Evolutionary conservation across 53 echinoderm and acorn worm species (phyloP).

Genomic region (Echinarachnius parma): DNA sequence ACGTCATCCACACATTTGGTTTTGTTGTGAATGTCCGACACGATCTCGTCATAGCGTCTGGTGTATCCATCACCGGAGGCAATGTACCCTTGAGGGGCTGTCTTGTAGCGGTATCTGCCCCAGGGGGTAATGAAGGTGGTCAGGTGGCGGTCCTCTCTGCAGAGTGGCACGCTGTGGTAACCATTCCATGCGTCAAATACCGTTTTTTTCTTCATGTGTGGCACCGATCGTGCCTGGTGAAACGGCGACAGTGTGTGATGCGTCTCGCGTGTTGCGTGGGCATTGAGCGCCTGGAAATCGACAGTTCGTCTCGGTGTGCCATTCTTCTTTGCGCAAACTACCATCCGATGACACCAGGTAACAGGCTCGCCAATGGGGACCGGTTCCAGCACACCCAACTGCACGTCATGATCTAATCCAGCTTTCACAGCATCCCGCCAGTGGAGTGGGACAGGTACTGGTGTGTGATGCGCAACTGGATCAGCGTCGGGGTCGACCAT

Average conservation of each 20-base stretch:
- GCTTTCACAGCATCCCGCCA: constrained; percentile 31
- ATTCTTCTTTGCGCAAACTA: constrained; percentile 13
- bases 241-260: constrained; percentile 55
- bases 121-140: constrained; percentile 27
- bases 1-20: constrained; percentile 33
- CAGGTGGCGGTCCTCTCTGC: constrained; percentile 14
- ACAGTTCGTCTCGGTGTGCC: constrained; percentile 41
- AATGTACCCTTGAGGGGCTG: constrained; percentile 41
- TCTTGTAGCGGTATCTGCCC: constrained; percentile 30
- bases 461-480: constrained; percentile 27
- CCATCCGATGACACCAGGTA: constrained; percentile 17
- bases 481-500: constrained; percentile 14
- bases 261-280: constrained; percentile 25
- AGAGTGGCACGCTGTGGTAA: constrained; percentile 17
- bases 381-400: constrained; percentile 23
- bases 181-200: constrained; percentile 14
- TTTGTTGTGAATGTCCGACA: constrained; percentile 5
- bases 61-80: constrained; percentile 39
- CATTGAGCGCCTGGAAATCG: constrained; percentile 26
- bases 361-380: constrained; percentile 21
- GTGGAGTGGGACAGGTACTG: constrained; percentile 14
- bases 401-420: constrained; percentile 31
- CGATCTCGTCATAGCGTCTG: constrained; percentile 37
- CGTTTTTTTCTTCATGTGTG: constrained; percentile 30
- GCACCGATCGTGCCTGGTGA: constrained; percentile 36